A percentile compares a stretch with the other conserved stretches of the same genome.
phyloP scores from a whole-genome alignment of 2,113 vertebrate species.

The Nothoprocta pentlandii region DNA sequence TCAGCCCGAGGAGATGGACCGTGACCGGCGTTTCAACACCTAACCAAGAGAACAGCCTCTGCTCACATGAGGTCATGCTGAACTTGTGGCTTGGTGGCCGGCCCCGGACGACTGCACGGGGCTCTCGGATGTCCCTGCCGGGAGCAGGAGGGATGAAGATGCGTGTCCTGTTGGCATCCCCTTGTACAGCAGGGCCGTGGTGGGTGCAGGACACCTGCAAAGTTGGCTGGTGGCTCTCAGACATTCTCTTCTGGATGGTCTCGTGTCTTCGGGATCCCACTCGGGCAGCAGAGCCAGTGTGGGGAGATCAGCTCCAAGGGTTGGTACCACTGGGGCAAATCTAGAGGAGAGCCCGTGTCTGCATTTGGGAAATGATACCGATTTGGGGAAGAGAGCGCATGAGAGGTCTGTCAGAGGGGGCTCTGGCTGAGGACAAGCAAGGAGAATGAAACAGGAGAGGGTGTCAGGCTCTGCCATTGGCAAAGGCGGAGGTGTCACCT shows the following conservation, averaged over 20 bases:
- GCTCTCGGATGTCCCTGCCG: not conserved
- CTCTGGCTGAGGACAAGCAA: not conserved
- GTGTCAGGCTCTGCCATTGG: too few species aligned
- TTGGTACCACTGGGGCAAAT: not conserved
- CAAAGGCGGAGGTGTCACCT: not conserved
- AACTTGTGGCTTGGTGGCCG: not conserved
- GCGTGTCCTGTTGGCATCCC: not conserved
- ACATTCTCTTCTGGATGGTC: not conserved
- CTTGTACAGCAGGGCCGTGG: not conserved
- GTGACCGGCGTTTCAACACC: conserved; percentile 30
- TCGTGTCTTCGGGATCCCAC: rapidly evolving
- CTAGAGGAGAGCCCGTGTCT: not conserved
- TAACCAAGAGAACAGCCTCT: not conserved
- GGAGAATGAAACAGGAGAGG: not conserved
- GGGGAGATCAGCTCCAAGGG: not conserved
- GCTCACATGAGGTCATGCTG: not conserved
- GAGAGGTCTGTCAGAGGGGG: not conserved
- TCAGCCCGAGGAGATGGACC: not conserved
- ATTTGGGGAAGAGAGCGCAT: not conserved
- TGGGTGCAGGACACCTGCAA: not conserved
- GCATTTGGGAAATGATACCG: not conserved
- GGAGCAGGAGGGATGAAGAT: not conserved
- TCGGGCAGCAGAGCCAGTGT: not conserved
- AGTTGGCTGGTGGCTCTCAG: rapidly evolving
- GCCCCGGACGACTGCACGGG: not conserved